Base-by-base conservation (phyloP, 2,888 invertebrate genomes). In the Tetrapedia diversipes region DNA sequence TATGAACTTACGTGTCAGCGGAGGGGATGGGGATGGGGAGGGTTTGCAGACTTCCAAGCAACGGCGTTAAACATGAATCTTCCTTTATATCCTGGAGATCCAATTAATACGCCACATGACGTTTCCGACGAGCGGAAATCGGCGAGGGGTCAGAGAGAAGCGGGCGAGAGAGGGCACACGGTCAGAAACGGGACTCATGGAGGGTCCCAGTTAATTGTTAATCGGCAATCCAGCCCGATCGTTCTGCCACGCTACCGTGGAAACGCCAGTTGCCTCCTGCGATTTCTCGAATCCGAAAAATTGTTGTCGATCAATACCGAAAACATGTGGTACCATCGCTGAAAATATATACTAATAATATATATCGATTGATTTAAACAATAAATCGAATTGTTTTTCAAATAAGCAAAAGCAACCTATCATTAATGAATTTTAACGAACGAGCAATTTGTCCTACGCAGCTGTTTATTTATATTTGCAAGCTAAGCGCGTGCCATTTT, bases 101-200 rank as follows among this genome's bases (percentile, higher is more conserved):
- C 90, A 90, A 90, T 90, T 90, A 89, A 90, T 89, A 86, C 85
- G 86, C 89, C 90, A 90, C 88, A 90, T 90, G 90, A 90, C 89
- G 90, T 89, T 90, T 89, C 88, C 89, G 85, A 88, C 84, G 78
- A 86, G 80, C 88, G 88, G 88, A 88, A 89, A 89, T 89, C 88
- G 86, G 76, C 53, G 57, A 64, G 66, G 73, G 70, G 74, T 41
- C 54, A 65, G 41, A 63, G 83, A 77, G 72, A 73, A 73, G 71
- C 65, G 56, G 51, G 45, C 54, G 61, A 60, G 66, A 68, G 56
- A 66, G 67, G 43, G 74, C 63, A 64, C 49, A 74, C 57, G 59
- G 72, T 60, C 82, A 79, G 81, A 84, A 81, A 75, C 76, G 71
- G 79, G 72, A 72, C 82, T 77, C 79, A 80, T 51, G 79, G 78